Conservation (phyloP, 2,113 vertebrate genomes). For the Aythya baeri region DNA sequence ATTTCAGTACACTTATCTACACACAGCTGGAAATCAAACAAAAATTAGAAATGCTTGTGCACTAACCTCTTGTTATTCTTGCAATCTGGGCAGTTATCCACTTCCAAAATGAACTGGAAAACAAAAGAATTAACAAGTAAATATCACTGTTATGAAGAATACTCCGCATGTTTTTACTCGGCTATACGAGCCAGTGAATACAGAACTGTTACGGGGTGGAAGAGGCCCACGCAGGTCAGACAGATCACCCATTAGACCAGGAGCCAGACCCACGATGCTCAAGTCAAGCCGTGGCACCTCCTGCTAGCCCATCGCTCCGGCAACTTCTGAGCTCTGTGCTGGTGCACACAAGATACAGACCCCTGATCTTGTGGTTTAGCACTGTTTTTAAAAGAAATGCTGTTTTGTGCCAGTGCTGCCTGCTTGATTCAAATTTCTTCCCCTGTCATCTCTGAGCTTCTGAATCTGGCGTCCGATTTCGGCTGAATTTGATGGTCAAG, state of each 20-base stretch:
- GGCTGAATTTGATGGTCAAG: background rate
- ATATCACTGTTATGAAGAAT: background rate
- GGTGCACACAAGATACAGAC: background rate
- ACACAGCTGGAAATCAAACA: background rate
- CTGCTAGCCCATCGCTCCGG: background rate
- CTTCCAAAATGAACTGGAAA: slow-evolving; percentile 78
- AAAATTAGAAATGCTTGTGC: background rate
- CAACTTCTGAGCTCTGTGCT: rapidly evolving
- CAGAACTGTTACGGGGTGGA: background rate
- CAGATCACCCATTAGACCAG: rapidly evolving
- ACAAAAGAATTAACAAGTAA: background rate
- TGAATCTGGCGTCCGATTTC: background rate
- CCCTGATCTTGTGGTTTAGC: rapidly evolving
- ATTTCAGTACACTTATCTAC: background rate
- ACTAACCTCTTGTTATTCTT: slow-evolving; percentile 78
- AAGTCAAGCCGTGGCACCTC: background rate
- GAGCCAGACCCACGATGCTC: background rate
- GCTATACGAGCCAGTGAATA: background rate
- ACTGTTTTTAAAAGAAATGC: background rate
- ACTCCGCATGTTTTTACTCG: rapidly evolving
- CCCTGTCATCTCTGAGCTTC: background rate
- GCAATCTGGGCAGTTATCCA: slow-evolving; percentile 75
- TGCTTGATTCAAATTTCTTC: rapidly evolving
- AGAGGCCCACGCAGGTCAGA: background rate
- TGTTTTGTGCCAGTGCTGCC: rapidly evolving